Evolutionary conservation across 2,888 invertebrate genomes (phyloP).

Genomic region (Apodemia duryi): DNA sequence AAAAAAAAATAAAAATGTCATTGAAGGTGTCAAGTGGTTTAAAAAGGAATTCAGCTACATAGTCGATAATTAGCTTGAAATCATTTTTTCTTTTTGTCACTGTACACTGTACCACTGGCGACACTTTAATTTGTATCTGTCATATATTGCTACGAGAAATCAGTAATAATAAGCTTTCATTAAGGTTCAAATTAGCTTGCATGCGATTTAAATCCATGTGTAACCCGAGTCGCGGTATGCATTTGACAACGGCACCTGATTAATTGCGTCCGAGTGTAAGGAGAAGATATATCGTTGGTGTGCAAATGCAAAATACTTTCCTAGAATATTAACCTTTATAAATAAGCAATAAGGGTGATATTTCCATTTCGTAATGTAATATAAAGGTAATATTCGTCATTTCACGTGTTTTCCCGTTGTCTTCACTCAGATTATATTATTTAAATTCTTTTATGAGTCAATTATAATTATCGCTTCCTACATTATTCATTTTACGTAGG

Average conservation of each 20-base stretch:
- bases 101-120: conserved; percentile 50
- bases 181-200: conserved; percentile 34
- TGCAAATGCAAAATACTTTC: conserved; percentile 28
- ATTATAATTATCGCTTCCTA: conserved; percentile 33
- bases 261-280: conserved; percentile 69
- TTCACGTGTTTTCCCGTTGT: conserved; percentile 59
- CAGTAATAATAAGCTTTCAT: conserved; percentile 29
- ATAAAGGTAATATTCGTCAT: conserved; percentile 65
- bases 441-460: conserved; percentile 33
- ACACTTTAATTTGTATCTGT: conserved; percentile 32
- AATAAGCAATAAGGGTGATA: conserved; percentile 24
- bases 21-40: conserved; percentile 67
- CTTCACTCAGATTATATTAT: conserved; percentile 44
- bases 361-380: conserved; percentile 26
- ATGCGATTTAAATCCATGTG: conserved; percentile 33
- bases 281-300: conserved; percentile 63
- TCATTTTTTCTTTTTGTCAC: conserved; percentile 71
- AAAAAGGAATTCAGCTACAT: conserved; percentile 51
- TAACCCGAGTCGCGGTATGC: conserved; percentile 38
- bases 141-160: conserved; percentile 28
- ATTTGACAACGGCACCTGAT: conserved; percentile 72
- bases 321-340: conserved; percentile 26
- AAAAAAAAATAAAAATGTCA: conserved; percentile 56
- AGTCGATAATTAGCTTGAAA: conserved; percentile 71
- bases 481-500: conserved; percentile 6